Conservation (phyloP, 1,140 invertebrate species). For the Xylocopa sonorina region DNA sequence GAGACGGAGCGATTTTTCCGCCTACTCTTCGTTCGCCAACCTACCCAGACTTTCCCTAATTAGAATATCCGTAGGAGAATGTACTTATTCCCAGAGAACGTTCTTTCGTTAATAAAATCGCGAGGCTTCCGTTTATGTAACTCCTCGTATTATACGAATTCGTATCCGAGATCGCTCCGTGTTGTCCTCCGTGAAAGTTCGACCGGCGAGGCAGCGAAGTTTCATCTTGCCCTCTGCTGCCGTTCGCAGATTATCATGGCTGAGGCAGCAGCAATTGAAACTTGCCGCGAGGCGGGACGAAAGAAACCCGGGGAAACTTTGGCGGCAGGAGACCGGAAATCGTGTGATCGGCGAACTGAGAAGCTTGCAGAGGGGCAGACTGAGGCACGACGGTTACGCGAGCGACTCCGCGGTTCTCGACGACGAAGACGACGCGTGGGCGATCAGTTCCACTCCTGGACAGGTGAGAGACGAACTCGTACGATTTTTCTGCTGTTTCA, state of each 20-base stretch:
- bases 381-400: slow-evolving; percentile 86
- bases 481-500: no score
- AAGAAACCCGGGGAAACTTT: slow-evolving; percentile 85
- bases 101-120: no score
- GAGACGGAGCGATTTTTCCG: no score
- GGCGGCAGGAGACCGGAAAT: slow-evolving; percentile 87
- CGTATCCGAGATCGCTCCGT: not conserved
- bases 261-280: slow-evolving; percentile 90
- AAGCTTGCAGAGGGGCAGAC: slow-evolving; percentile 82
- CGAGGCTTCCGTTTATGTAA: not conserved
- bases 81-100: no score
- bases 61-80: no score
- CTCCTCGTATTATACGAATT: not conserved
- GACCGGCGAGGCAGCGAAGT: not conserved
- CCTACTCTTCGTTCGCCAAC: no score
- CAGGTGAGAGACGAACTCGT: slow-evolving; percentile 64
- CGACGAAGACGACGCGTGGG: slow-evolving; percentile 83
- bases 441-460: slow-evolving; percentile 70
- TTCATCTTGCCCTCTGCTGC: not conserved
- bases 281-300: slow-evolving; percentile 85
- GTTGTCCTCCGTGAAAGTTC: not conserved
- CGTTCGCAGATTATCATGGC: slow-evolving; percentile 85
- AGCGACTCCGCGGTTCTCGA: slow-evolving; percentile 90
- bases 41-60: not conserved
- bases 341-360: slow-evolving; percentile 85